Evolutionary conservation across 2,113 vertebrate species (phyloP), one percentile per base, ranked within the genome.

Genomic region (Lampris incognitus): DNA sequence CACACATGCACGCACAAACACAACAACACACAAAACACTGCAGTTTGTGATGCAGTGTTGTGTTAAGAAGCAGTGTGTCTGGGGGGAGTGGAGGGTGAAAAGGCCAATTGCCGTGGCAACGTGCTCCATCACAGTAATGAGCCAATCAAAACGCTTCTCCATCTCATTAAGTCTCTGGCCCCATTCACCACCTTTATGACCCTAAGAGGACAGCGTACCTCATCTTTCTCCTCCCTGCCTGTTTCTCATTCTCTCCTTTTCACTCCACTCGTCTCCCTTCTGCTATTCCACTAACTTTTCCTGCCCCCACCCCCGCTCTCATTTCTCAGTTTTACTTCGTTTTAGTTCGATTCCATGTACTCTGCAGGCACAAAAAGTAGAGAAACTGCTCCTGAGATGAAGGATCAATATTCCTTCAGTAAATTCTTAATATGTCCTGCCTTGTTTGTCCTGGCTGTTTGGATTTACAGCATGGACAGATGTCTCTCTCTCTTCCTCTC

Each of bases 81-180:
- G 78, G 58, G 59, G 72, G 62, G 42, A 62, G 66, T 50, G 55
- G 50, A 38, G 69, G 86, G 78, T 75, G 76, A 88, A 89, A 84
- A 92, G 91, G 92, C 89, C 89, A 92, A 87, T 80, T 76, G 83
- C 74, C 51, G 80, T 62, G 84, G 85, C 88, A 88, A 90, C 78
- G 78, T 88, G 89, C 92, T 93, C 88, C 90, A 93, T 93, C 92
- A 91, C 89, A 87, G 82, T 93, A 93, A 93, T 92, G 92, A 93
- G 89, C 90, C 92, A 93, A 92, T 93, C 90, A 90, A 82, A 90
- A 87, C 71, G 79, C 90, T 91, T 93, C 90, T 93, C 89, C 92
- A 93, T 93, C 89, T 85, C 89, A 89, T 92, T 93, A 93, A 89
- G 86, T 86, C 86, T 82, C 66, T 78, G 87, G 86, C 79, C 87